Percentiles rank a stretch among this genome's conserved stretches.
Conservation (phyloP, 2,888 invertebrate genomes). For the Coleophora deauratella region DNA sequence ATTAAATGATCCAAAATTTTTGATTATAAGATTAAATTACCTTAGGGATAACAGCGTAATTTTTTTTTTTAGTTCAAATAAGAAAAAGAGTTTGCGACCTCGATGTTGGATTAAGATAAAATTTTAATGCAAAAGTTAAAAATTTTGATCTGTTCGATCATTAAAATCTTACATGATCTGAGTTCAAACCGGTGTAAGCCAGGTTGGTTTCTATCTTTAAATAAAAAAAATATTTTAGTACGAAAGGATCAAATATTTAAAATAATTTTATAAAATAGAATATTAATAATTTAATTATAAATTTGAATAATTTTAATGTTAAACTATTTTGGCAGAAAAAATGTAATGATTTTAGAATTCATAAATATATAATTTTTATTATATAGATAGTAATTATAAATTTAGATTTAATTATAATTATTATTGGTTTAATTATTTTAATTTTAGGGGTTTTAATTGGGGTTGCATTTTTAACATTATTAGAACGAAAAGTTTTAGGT, state of each 20-base stretch:
- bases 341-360: conserved; percentile 82
- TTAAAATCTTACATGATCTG: conserved; percentile 91
- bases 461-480: conserved; percentile 81
- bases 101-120: conserved; percentile 90
- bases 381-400: conserved; percentile 73
- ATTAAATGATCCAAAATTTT: conserved; percentile 70
- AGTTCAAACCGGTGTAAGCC: conserved; percentile 90
- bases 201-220: conserved; percentile 90
- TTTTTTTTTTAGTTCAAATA: conserved; percentile 83
- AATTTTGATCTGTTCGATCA: conserved; percentile 86
- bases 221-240: conserved; percentile 77
- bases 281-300: conserved; percentile 36
- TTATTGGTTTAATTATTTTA: conserved; percentile 63
- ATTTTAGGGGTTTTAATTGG: conserved; percentile 76
- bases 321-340: conserved; percentile 78
- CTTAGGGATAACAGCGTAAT: conserved; percentile 91
- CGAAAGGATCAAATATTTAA: conserved; percentile 82
- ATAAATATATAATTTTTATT: conserved; percentile 65
- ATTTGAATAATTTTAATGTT: no score
- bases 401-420: conserved; percentile 52
- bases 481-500: conserved; percentile 81
- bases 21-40: conserved; percentile 82
- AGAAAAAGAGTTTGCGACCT: conserved; percentile 86
- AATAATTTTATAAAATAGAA: conserved; percentile 57
- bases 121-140: conserved; percentile 78